A percentile compares a stretch with the other conserved stretches of the same genome.
Evolutionary conservation across 2,888 invertebrate species (phyloP).

Genomic region (Orthosia gracilis): DNA sequence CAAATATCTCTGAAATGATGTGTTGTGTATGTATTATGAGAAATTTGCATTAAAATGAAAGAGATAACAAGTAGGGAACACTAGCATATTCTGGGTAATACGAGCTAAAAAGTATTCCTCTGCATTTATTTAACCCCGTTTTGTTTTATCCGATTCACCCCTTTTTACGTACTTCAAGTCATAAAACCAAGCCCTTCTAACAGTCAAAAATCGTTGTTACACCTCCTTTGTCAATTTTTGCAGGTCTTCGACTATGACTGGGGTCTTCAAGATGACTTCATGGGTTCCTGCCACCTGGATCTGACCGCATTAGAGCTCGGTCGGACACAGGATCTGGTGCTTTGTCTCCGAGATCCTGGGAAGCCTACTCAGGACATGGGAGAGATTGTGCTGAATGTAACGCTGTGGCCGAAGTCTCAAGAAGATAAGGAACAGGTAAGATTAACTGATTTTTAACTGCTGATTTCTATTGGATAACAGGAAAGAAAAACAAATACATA

Average conservation of each 20-base stretch:
- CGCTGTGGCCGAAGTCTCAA: constrained; percentile 97
- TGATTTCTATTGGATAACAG: too few relatives aligned
- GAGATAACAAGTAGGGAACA: neutral
- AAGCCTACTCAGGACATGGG: constrained; percentile 94
- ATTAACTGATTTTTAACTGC: neutral
- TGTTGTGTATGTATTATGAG: neutral
- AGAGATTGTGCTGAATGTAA: constrained; percentile 95
- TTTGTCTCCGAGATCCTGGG: constrained; percentile 95
- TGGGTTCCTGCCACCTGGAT: constrained; percentile 97
- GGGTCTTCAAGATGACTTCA: constrained; percentile 99
- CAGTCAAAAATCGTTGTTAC: neutral
- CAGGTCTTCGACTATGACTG: constrained; percentile 99
- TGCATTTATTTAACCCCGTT: too few relatives aligned
- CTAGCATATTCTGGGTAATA: too few relatives aligned
- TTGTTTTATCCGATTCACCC: too few relatives aligned
- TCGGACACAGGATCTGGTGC: constrained; percentile 94
- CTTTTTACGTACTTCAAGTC: neutral
- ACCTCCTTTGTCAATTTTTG: constrained; percentile 11
- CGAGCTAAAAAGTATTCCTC: too few relatives aligned
- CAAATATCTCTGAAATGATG: neutral
- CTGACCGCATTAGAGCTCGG: constrained; percentile 96
- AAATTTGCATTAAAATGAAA: neutral
- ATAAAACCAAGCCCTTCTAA: neutral
- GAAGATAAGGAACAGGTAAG: constrained; percentile 98
- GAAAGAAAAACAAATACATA: too few relatives aligned